These are phyloP conservation scores for Gallirallus australis DNA, from an alignment of 2,797 vertebrate species.

Conservation along the genomic window DNA sequence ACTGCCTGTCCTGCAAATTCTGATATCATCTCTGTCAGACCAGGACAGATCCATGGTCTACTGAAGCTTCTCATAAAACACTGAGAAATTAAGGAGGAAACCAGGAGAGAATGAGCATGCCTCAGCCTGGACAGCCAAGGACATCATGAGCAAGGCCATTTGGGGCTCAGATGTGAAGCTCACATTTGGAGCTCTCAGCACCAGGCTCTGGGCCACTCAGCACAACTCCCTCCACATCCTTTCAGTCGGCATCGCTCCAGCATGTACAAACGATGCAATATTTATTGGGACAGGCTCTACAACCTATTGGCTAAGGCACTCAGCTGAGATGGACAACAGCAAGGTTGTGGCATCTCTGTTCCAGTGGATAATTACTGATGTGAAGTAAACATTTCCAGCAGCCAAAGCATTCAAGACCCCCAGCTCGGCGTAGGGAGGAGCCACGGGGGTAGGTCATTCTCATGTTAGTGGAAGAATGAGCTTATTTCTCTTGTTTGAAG, in stretches of 20 bases:
- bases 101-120: accelerated
- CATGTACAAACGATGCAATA: neutral
- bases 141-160: accelerated
- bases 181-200: neutral
- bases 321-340: neutral
- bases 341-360: neutral
- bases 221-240: neutral
- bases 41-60: neutral
- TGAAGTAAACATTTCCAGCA: neutral
- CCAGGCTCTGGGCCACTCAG: neutral
- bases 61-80: neutral
- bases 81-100: neutral
- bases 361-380: neutral
- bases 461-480: neutral
- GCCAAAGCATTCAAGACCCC: neutral
- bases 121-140: neutral
- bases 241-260: neutral
- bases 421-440: neutral
- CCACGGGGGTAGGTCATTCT: neutral
- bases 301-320: neutral
- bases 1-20: neutral
- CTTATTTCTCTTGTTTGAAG: neutral
- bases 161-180: neutral
- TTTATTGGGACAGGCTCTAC: neutral
- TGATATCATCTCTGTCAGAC: neutral